Conservation (phyloP, 2,888 invertebrate species). For the Geotrupes spiniger region DNA sequence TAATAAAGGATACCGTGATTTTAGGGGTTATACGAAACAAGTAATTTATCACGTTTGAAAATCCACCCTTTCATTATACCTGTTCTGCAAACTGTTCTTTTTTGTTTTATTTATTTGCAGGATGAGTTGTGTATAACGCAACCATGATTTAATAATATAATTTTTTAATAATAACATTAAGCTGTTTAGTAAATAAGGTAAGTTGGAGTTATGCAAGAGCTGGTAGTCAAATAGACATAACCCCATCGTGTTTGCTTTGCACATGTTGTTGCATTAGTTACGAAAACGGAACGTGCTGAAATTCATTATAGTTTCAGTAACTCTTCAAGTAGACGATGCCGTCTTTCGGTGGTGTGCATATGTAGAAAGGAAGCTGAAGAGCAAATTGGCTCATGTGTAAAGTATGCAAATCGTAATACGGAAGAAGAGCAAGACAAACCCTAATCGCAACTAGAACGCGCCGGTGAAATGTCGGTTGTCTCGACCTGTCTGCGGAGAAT, state of each 20-base stretch:
- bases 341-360: slow-evolving; percentile 2
- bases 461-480: slow-evolving; percentile 35
- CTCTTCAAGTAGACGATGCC: slow-evolving; percentile 5
- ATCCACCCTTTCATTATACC: too few relatives aligned
- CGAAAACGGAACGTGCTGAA: slow-evolving; percentile 5
- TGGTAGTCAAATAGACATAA: too few relatives aligned
- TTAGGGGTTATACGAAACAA: too few relatives aligned
- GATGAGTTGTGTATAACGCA: too few relatives aligned
- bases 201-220: too few relatives aligned
- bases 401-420: slow-evolving; percentile 22
- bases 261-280: slow-evolving; percentile 6
- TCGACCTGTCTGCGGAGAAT: slow-evolving; percentile 33
- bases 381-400: slow-evolving; percentile 25
- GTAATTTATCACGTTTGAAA: too few relatives aligned
- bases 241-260: neutral
- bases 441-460: slow-evolving; percentile 27
- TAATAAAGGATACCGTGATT: too few relatives aligned
- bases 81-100: slow-evolving; percentile 8
- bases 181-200: too few relatives aligned
- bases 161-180: too few relatives aligned
- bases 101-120: too few relatives aligned
- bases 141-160: too few relatives aligned
- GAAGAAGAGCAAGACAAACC: slow-evolving; percentile 7
- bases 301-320: slow-evolving; percentile 18
- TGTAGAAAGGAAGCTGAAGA: slow-evolving; percentile 8